Base-by-base conservation (phyloP, 2,888 invertebrate genomes). In the Drosophila maculinotata region DNA sequence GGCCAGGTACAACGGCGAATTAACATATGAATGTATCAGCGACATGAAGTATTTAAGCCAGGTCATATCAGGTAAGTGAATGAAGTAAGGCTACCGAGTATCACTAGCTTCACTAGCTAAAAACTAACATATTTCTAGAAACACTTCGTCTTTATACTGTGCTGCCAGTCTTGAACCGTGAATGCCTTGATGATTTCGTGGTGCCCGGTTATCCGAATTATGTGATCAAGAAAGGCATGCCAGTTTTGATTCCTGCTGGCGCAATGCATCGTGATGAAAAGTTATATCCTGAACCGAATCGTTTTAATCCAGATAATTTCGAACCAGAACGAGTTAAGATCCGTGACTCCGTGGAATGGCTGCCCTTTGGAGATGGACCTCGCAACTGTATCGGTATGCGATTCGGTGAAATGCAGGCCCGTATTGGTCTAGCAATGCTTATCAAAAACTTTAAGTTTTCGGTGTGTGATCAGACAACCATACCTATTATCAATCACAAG, bases 231-330 rank as follows among this genome's bases (percentile, higher is more conserved):
- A 92, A 93, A 72, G 93, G 92, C 0, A 93, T 92, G 12, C 84
- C 92, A 17, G 87, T 94, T 0, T 85, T 93, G 2, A 92, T 94
- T 45, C 93, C 94, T 0, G 89, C 91, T 1, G 92, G 92, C 44
- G 92, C 93, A 0, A 92, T 94, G 77, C 94, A 95, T 69, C 93
- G 93, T 80, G 94, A 94, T 78, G 92, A 93, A 0, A 91, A 92
- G 1, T 91, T 93, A 68, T 94, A 93, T 70, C 93, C 93, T 0
- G 91, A 95, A 7, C 95, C 95, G 0, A 91, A 93, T 3, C 92
- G 90, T 15, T 95, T 94, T 57, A 92, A 94, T 53, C 95, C 94
- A 0, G 94, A 94, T 8, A 91, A 94, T 71, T 95, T 94, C 79
- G 87, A 91, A 0, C 89, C 92, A 0, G 93, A 93, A 65, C 93